Conservation (phyloP, 2,113 vertebrate species). For the Oreochromis spilurus region DNA sequence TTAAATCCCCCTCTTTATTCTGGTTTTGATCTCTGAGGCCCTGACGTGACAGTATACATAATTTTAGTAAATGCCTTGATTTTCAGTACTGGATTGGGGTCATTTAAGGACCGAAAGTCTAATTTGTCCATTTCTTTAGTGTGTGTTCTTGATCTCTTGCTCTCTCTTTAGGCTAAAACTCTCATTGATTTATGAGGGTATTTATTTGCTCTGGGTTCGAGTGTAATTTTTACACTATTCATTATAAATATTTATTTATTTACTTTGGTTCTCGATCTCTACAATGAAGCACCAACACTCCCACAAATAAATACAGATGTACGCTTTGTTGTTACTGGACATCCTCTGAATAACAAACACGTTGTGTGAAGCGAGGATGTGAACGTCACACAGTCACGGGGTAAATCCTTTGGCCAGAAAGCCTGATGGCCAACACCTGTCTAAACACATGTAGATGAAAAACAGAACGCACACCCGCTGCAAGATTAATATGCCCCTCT, state of each 20-base stretch:
- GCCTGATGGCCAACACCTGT: constrained; percentile 27
- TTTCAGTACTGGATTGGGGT: background rate
- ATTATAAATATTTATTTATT: background rate
- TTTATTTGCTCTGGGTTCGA: accelerated
- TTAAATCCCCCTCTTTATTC: background rate
- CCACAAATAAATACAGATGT: background rate
- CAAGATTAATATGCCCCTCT: background rate
- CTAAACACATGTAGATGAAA: constrained; percentile 21
- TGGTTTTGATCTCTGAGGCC: background rate
- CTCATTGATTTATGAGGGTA: background rate
- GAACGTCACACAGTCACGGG: background rate
- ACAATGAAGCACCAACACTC: background rate
- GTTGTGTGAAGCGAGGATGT: background rate
- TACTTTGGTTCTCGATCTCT: background rate
- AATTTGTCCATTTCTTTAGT: background rate
- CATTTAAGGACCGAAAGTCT: background rate
- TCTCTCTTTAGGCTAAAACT: background rate
- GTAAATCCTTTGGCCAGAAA: background rate
- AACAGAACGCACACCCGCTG: background rate
- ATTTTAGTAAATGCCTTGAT: background rate
- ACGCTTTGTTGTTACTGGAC: background rate
- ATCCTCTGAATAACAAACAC: background rate
- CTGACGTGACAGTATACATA: background rate
- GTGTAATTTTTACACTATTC: background rate
- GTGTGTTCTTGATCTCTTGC: background rate